Base-by-base conservation (phyloP, 1,140 invertebrate species). In the Daktulosphaira vitifoliae region DNA sequence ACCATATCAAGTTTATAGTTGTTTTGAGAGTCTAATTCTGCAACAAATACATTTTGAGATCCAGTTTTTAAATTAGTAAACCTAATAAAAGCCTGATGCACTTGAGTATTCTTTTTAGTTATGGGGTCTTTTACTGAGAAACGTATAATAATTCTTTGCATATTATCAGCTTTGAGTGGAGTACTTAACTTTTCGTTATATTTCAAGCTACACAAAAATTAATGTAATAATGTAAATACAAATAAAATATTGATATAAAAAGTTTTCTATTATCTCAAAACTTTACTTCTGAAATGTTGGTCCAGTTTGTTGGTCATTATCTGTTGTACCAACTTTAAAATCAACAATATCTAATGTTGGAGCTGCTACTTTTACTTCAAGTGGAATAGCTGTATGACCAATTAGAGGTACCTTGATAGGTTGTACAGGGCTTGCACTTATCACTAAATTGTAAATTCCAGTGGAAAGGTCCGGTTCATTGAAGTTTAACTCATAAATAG, bases 1-100 rank as follows among this genome's bases (percentile, higher is more conserved):
- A 91, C 89, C 80, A 96, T 79, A 73, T 96, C 92, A 69, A 97
- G 88, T 77, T 90, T 92, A 72, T 97, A 95, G n/a, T 84, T 78
- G 69, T 87, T 83, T 26, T 56, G 52, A 50, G 80, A 78, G 73
- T 96, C 93, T n/a, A 85, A 82, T 74, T 97, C 93, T 15, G 92
- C 90, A 25, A 97, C 86, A 74, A 94, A 97, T 70, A 96, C 86
- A 29, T 95, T 88, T 78, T 98, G 94, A 68, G 86, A 82, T 18
- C 84, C 80, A 0, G 79, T 81, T 51, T 82, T 78, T 16, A 77
- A 73, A 71, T 87, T 77, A 2, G 76, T 78, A 20, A 98, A 80
- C 20, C 88, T 82, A 4, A 98, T 83, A 77, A 98, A 98, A 0
- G 91, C 88, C 78, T 98, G 94, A 75, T 98, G 95, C 29, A 92